Percentiles rank a stretch among this genome's conserved stretches.
Conservation (phyloP, 2,113 vertebrate species). For the Gallinago media region DNA sequence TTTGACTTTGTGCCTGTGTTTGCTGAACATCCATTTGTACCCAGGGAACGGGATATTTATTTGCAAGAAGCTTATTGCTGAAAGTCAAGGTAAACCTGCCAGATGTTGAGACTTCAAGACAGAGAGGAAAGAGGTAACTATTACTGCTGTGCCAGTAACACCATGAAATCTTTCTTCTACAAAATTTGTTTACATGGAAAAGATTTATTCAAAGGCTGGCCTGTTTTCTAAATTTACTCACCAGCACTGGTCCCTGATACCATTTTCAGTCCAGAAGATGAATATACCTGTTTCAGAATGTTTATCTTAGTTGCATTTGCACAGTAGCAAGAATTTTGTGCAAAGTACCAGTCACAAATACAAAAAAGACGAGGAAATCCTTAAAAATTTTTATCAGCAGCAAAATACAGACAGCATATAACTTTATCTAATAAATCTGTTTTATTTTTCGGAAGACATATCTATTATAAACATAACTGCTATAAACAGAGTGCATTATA, state of each 20-base stretch:
- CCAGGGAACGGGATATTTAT: slow-evolving; percentile 49
- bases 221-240: slow-evolving; percentile 62
- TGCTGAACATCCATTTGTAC: slow-evolving; percentile 45
- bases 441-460: slow-evolving; percentile 26
- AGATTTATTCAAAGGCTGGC: slow-evolving; percentile 48
- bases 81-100: slow-evolving; percentile 57
- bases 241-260: slow-evolving; percentile 24
- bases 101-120: slow-evolving; percentile 57
- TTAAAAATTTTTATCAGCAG: slow-evolving; percentile 43
- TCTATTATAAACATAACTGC: background rate
- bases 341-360: background rate
- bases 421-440: slow-evolving; percentile 56
- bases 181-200: slow-evolving; percentile 53
- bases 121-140: slow-evolving; percentile 40
- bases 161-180: slow-evolving; percentile 62
- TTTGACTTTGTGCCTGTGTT: slow-evolving; percentile 1
- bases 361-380: slow-evolving; percentile 28
- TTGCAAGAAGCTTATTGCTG: slow-evolving; percentile 55
- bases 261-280: slow-evolving; percentile 51
- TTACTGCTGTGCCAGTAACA: background rate
- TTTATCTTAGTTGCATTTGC: background rate
- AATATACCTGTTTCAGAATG: background rate
- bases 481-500: background rate
- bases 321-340: background rate
- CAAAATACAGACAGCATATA: slow-evolving; percentile 49